Conservation (phyloP, 2,797 vertebrate species). For the Myotis vivesi region DNA sequence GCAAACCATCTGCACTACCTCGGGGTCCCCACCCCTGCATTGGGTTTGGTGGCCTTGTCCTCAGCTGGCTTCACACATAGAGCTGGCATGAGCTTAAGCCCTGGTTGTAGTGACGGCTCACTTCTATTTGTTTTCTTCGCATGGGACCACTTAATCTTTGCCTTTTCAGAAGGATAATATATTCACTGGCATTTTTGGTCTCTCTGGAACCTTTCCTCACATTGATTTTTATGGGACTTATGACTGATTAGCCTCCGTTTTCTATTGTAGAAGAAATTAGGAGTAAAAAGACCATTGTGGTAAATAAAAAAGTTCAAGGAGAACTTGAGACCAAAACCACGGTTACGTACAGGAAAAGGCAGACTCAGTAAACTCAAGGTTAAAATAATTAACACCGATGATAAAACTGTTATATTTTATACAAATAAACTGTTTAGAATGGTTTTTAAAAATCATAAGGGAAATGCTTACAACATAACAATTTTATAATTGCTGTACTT, state of each 20-base stretch:
- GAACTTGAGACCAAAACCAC: neutral
- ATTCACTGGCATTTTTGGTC: neutral
- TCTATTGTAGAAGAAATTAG: neutral
- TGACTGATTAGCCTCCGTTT: neutral
- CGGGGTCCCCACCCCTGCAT: neutral
- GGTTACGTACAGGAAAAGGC: neutral
- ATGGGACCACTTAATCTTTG: neutral
- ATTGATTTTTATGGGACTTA: neutral
- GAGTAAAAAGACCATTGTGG: neutral
- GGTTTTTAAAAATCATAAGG: slow-evolving; percentile 45
- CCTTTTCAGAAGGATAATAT: neutral
- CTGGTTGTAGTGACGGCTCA: neutral
- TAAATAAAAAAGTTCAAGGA: neutral
- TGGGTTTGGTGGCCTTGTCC: neutral
- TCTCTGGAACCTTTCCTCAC: neutral
- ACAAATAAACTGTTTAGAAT: slow-evolving; percentile 43
- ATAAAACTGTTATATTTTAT: slow-evolving; percentile 45
- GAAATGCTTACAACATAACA: slow-evolving; percentile 13
- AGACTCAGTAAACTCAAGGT: neutral
- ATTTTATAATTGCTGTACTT: slow-evolving; percentile 54
- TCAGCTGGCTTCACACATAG: neutral
- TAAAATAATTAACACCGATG: neutral
- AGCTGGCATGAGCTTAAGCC: neutral
- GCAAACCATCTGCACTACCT: neutral
- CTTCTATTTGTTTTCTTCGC: neutral